Percentiles rank a stretch among this genome's conserved stretches.
Conservation (phyloP, 1,140 invertebrate species). For the Zaprionus davidi region DNA sequence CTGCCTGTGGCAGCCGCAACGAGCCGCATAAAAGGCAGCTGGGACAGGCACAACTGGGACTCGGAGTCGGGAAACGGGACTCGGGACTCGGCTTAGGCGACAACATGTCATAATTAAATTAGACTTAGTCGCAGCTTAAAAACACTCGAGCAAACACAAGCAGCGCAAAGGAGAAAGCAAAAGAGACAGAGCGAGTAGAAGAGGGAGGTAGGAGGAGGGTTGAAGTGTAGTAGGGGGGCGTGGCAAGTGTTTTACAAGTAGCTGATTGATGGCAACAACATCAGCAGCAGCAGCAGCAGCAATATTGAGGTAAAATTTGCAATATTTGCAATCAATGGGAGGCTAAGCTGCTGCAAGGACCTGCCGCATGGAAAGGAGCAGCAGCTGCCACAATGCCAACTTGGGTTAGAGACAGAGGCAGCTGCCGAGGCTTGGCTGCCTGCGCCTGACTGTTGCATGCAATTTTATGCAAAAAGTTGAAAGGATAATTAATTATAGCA, state of each 20-base stretch:
- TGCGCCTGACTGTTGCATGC: conserved; percentile 70
- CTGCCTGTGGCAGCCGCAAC: conserved; percentile 38
- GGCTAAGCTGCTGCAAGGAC: conserved; percentile 26
- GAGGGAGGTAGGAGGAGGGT: neutral
- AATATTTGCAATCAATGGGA: conserved; percentile 51
- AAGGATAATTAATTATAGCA: conserved; percentile 83
- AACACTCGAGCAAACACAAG: conserved; percentile 70
- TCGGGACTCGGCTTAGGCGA: conserved; percentile 43
- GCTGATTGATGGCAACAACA: conserved; percentile 25
- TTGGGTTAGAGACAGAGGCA: conserved; percentile 21
- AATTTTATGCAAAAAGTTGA: conserved; percentile 83
- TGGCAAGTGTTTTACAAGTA: conserved; percentile 33
- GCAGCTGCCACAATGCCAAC: conserved; percentile 13
- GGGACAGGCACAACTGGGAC: conserved; percentile 6
- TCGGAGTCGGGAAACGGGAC: neutral
- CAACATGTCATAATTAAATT: conserved; percentile 82
- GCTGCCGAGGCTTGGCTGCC: conserved; percentile 11
- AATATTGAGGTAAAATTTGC: conserved; percentile 44
- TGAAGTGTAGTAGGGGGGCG: neutral
- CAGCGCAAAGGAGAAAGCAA: neutral
- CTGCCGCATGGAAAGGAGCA: neutral
- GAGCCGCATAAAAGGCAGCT: conserved; percentile 56
- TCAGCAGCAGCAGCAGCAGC: neutral
- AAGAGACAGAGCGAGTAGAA: neutral
- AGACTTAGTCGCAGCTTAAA: conserved; percentile 78